Evolutionary conservation across 2,113 vertebrate genomes (phyloP), one percentile per base, ranked within the genome.

Genomic region (Danio rerio): DNA sequence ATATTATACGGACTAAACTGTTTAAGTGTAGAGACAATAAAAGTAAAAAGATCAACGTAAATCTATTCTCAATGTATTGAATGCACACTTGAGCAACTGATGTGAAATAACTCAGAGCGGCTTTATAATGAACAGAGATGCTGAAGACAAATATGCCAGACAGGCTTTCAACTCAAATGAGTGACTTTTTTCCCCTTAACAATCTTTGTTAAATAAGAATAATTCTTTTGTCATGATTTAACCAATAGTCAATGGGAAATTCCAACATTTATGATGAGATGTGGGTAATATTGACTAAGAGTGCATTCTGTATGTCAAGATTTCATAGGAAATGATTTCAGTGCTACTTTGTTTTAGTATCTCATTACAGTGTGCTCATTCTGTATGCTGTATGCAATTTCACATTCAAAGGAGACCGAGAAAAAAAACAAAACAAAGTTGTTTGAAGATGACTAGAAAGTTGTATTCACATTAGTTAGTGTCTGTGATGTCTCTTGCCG

Each of bases 101-200:
- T 58, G 68, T 66, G 47, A 66, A 82, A 58, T 78, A 71, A 49
- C 49, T 49, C 49, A 12, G 68, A 81, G 49, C 21, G 49, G 12
- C 31, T 66, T 43, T 72, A 21, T 81, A 80, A 87, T 84, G 79
- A 82, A 74, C 81, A 65, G 16, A 20, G 72, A 69, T 53, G 50
- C 42, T 6, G 40, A 53, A 13, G 73, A 69, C 49, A 78, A 83
- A 83, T 65, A 50, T 65, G 74, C 49, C 43, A 82, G 31, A 13
- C 7, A 53, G n/a, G 7, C 56, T n/a, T n/a, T n/a, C n/a, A n/a
- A n/a, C 65, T 66, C 77, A 42, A 15, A 52, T 16, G 71, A 79
- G 56, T 21, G 68, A 71, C 77, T 78, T 69, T n/a, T 45, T 69
- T 59, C 31, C 31, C 78, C 62, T 31, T 9, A 47, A 11, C 42